These are phyloP conservation scores for Podocnemis expansa DNA, from an alignment of 2,113 vertebrate genomes.

Conservation along the genomic window DNA sequence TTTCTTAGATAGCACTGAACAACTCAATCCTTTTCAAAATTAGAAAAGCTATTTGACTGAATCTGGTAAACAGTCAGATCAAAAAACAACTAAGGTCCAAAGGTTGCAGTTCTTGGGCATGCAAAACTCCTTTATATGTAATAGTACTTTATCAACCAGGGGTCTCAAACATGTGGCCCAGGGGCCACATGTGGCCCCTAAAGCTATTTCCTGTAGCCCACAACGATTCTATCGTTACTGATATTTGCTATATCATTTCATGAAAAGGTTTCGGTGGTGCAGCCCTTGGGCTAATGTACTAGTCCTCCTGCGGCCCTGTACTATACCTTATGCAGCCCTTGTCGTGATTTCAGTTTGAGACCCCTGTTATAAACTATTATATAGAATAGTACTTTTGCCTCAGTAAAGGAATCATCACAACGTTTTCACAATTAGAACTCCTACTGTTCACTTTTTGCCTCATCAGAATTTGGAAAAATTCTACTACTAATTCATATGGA, in stretches of 20 bases:
- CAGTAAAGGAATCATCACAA: neutral
- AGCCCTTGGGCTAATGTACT: too few relatives aligned
- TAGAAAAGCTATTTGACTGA: rapidly evolving
- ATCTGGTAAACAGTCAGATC: neutral
- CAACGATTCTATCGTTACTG: too few relatives aligned
- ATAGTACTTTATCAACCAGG: neutral
- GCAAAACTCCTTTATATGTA: too few relatives aligned
- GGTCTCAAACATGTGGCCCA: too few relatives aligned
- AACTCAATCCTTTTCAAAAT: neutral
- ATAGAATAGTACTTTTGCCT: neutral
- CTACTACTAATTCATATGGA: neutral
- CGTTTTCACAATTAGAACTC: neutral
- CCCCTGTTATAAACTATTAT: too few relatives aligned
- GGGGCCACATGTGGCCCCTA: too few relatives aligned
- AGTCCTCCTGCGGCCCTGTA: too few relatives aligned
- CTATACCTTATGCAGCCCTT: too few relatives aligned
- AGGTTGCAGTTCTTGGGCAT: neutral
- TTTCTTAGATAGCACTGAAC: neutral
- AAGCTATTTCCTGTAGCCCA: too few relatives aligned
- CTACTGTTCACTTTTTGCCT: rapidly evolving
- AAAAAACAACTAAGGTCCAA: neutral
- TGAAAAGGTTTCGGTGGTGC: too few relatives aligned
- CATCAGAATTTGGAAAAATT: neutral
- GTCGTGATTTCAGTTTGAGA: too few relatives aligned
- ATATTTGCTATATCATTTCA: too few relatives aligned